Conservation (phyloP, 2,888 invertebrate species). For the Spodoptera littoralis region DNA sequence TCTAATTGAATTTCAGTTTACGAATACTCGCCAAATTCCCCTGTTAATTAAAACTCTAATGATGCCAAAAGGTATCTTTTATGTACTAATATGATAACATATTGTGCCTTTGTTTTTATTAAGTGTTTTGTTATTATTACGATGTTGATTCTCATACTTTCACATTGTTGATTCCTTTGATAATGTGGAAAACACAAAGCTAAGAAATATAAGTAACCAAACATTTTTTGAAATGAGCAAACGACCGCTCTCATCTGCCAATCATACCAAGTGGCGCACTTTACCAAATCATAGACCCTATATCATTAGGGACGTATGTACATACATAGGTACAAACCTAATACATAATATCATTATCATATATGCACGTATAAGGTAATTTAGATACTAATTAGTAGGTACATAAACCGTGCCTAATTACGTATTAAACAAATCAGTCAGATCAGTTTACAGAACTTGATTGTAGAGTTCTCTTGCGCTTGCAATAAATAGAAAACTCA, state of each 20-base stretch:
- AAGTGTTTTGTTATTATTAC: background rate
- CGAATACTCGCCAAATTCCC: conserved; percentile 74
- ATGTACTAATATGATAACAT: conserved; percentile 13
- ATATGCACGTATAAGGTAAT: too few species aligned
- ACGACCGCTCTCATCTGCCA: too few species aligned
- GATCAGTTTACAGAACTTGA: background rate
- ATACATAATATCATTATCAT: too few species aligned
- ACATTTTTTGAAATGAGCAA: too few species aligned
- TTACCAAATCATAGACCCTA: too few species aligned
- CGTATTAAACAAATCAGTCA: background rate
- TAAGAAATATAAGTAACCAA: too few species aligned
- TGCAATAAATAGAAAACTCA: conserved; percentile 57
- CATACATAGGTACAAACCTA: too few species aligned
- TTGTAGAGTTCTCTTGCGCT: background rate
- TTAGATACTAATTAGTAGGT: too few species aligned
- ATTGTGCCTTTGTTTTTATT: conserved; percentile 10
- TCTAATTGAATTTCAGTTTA: conserved; percentile 60
- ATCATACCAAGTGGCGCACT: too few species aligned
- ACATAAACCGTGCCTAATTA: background rate
- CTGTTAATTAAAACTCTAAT: conserved; percentile 53
- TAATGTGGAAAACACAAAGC: too few species aligned
- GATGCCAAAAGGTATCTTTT: conserved; percentile 34
- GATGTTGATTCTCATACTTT: background rate
- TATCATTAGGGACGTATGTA: too few species aligned
- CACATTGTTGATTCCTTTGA: too few species aligned